A percentile compares a stretch with the other conserved stretches of the same genome.
These are phyloP conservation scores for Drosophila sproati DNA, from an alignment of 1,140 invertebrate genomes.

Conservation along the genomic window DNA sequence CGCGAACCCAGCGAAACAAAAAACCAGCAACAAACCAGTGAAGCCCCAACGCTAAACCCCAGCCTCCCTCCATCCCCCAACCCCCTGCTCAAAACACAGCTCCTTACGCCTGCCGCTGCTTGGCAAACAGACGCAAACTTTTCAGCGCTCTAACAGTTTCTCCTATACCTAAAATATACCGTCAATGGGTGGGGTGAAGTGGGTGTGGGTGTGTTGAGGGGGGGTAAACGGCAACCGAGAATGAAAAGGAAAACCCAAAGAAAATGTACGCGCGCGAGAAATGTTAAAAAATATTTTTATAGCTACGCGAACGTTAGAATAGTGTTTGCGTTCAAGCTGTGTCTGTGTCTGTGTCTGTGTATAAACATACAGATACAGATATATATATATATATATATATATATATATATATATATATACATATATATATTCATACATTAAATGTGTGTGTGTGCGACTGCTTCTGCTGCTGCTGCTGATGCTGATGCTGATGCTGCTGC, in stretches of 20 bases:
- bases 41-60: not conserved
- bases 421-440: slow-evolving; percentile 11
- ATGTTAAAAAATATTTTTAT: slow-evolving; percentile 82
- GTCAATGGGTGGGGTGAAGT: slow-evolving; percentile 25
- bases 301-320: slow-evolving; percentile 81
- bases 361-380: slow-evolving; percentile 6
- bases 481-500: slow-evolving; percentile 1
- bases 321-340: slow-evolving; percentile 60
- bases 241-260: slow-evolving; percentile 55
- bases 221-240: slow-evolving; percentile 23
- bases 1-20: slow-evolving; percentile 29
- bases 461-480: not conserved
- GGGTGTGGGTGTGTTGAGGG: not conserved
- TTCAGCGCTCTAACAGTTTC: slow-evolving; percentile 58
- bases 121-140: slow-evolving; percentile 54
- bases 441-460: slow-evolving; percentile 8
- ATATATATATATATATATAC: not conserved
- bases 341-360: slow-evolving; percentile 6
- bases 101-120: slow-evolving; percentile 14
- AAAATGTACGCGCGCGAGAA: slow-evolving; percentile 73
- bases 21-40: slow-evolving; percentile 32
- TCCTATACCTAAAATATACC: slow-evolving; percentile 46
- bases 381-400: not conserved
- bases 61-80: not conserved
- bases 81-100: not conserved